phyloP scores from a whole-genome alignment of 2,113 vertebrate species.

The Chrysochloris asiatica region DNA sequence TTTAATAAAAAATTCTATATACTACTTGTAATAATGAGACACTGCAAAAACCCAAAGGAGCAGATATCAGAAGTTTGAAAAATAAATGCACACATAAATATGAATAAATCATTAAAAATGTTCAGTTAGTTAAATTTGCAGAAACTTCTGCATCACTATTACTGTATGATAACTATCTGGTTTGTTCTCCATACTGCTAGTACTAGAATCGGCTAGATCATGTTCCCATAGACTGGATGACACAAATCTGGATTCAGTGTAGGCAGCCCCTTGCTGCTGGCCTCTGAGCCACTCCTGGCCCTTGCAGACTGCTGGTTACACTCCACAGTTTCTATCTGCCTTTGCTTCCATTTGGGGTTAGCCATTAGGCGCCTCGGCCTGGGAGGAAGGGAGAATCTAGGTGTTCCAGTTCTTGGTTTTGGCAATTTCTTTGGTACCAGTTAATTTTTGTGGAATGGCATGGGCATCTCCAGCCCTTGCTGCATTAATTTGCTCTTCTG shows the following conservation, averaged over 20 bases:
- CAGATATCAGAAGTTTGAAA: background rate
- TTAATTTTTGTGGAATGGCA: background rate
- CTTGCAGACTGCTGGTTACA: background rate
- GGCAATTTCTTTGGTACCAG: background rate
- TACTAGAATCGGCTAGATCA: background rate
- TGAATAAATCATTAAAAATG: background rate
- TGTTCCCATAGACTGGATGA: background rate
- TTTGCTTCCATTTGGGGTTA: background rate
- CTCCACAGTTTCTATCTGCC: accelerated
- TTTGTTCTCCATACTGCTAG: background rate
- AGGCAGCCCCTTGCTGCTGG: too few species aligned
- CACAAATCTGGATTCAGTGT: background rate
- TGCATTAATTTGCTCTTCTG: too few species aligned
- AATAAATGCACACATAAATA: too few species aligned
- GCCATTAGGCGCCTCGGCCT: too few species aligned
- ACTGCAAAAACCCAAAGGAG: too few species aligned
- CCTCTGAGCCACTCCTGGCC: background rate
- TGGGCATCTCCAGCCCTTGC: too few species aligned
- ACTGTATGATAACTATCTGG: background rate
- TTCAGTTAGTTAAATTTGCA: background rate
- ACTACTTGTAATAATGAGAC: background rate
- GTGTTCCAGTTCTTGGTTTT: background rate
- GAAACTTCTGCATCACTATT: background rate
- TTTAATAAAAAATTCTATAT: background rate
- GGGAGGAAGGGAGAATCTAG: background rate